Evolutionary conservation across 1,140 invertebrate genomes (phyloP).

Genomic region (Ectropis grisescens): DNA sequence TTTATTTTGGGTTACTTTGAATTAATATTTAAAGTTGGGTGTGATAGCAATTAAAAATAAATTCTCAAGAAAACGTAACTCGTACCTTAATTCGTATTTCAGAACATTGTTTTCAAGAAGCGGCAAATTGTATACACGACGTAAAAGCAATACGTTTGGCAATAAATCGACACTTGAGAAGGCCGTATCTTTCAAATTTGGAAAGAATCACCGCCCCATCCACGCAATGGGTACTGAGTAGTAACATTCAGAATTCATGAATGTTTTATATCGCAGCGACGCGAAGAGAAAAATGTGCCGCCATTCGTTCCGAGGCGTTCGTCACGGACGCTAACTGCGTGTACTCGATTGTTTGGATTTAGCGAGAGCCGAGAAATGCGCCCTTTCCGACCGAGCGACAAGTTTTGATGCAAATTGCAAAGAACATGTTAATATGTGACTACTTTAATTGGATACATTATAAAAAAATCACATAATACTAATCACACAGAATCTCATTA

Average conservation of each 20-base stretch:
- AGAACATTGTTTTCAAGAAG: no score
- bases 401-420: not conserved
- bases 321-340: slow-evolving; percentile 59
- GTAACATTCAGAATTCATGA: slow-evolving; percentile 51
- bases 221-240: slow-evolving; percentile 24
- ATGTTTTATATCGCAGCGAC: slow-evolving; percentile 53
- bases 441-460: no score
- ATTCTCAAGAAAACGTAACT: no score
- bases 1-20: no score
- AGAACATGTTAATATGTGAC: no score
- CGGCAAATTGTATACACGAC: slow-evolving; percentile 7
- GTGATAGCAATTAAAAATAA: no score
- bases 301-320: slow-evolving; percentile 45
- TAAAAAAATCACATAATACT: no score
- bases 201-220: slow-evolving; percentile 18
- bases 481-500: no score
- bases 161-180: slow-evolving; percentile 7
- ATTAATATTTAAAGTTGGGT: no score
- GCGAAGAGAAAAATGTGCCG: slow-evolving; percentile 54
- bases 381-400: slow-evolving; percentile 12
- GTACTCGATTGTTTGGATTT: slow-evolving; percentile 54
- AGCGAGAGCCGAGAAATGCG: slow-evolving; percentile 38
- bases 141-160: slow-evolving; percentile 7
- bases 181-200: slow-evolving; percentile 20
- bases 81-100: no score